Percentiles rank a stretch among this genome's conserved stretches.
These are phyloP conservation scores for Coptotermes formosanus DNA, from an alignment of 1,140 invertebrate genomes.

Conservation along the genomic window DNA sequence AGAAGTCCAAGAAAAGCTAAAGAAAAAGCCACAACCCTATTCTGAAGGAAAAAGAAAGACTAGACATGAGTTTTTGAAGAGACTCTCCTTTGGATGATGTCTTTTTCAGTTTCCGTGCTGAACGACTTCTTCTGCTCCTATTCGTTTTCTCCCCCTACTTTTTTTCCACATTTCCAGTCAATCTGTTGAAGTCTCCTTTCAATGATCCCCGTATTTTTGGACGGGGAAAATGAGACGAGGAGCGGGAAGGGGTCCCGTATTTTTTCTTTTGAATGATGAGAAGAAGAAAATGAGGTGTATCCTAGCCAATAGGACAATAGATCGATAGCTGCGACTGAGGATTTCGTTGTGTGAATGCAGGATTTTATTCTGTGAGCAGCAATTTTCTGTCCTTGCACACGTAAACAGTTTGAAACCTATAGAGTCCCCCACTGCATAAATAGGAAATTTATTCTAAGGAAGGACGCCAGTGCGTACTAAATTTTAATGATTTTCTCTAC, in stretches of 20 bases:
- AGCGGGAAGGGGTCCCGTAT: not conserved
- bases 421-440: not conserved
- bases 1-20: slow-evolving; percentile 16
- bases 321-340: not conserved
- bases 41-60: slow-evolving; percentile 9
- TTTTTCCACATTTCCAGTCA: slow-evolving; percentile 7
- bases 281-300: slow-evolving; percentile 2
- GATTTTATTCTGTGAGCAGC: not conserved
- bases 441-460: not conserved
- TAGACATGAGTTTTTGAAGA: slow-evolving; percentile 11
- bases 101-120: slow-evolving; percentile 15
- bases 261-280: not conserved
- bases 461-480: not conserved
- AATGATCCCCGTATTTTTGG: slow-evolving; percentile 1
- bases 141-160: not conserved
- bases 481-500: not conserved
- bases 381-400: not conserved
- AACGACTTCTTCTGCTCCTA: slow-evolving; percentile 3
- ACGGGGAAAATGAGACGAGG: not conserved
- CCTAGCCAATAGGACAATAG: slow-evolving; percentile 7
- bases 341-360: not conserved
- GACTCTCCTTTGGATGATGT: slow-evolving; percentile 15
- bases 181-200: slow-evolving; percentile 11
- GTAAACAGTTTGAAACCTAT: not conserved
- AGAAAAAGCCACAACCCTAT: slow-evolving; percentile 7